These are phyloP conservation scores for Metallyticus violacea DNA, from an alignment of 2,888 invertebrate species.

Conservation along the genomic window DNA sequence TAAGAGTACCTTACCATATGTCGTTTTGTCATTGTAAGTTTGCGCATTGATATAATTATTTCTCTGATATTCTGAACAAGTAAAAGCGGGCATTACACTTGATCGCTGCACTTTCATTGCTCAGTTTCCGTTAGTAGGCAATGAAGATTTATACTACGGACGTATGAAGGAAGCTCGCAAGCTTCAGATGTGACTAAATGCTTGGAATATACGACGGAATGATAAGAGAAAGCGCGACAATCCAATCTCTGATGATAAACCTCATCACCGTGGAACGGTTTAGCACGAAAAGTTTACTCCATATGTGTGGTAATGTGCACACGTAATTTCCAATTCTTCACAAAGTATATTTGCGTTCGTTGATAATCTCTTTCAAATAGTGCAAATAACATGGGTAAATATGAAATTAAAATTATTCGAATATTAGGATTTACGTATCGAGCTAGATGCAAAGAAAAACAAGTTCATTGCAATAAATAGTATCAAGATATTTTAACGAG, in stretches of 20 bases:
- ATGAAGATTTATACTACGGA: neutral
- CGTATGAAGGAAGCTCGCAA: neutral
- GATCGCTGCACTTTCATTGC: neutral
- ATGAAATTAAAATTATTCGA: too few relatives aligned
- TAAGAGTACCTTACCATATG: neutral
- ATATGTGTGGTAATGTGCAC: too few relatives aligned
- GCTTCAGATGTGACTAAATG: neutral
- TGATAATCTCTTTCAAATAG: too few relatives aligned
- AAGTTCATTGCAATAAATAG: too few relatives aligned
- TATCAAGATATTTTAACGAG: too few relatives aligned
- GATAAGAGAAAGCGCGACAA: neutral
- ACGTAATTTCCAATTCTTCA: too few relatives aligned
- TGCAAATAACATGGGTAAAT: too few relatives aligned
- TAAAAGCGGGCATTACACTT: neutral
- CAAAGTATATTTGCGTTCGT: too few relatives aligned
- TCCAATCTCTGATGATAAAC: neutral
- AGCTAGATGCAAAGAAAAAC: too few relatives aligned
- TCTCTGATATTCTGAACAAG: neutral
- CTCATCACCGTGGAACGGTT: neutral
- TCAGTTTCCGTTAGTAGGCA: neutral
- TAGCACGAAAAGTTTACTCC: neutral
- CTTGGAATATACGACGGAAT: too few relatives aligned
- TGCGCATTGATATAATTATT: neutral
- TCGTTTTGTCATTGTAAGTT: neutral
- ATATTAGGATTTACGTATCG: too few relatives aligned